A percentile compares a stretch with the other conserved stretches of the same genome.
Conservation (phyloP, 2,113 vertebrate genomes). For the Indicator maculatus region DNA sequence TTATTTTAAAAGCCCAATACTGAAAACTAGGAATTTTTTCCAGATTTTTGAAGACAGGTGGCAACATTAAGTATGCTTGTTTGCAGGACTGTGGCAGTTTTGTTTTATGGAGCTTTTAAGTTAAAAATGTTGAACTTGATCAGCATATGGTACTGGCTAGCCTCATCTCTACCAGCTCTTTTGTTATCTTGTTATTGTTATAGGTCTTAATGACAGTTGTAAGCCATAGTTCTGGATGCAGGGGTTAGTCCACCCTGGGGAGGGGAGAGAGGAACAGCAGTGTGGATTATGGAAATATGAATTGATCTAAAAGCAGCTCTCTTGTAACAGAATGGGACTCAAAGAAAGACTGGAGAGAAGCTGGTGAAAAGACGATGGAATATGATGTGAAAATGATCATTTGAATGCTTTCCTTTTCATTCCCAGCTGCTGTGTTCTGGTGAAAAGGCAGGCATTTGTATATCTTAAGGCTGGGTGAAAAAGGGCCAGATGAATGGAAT, state of each 20-base stretch:
- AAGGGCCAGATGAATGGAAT: slow-evolving; percentile 80
- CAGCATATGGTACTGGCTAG: slow-evolving; percentile 93
- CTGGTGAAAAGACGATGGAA: slow-evolving; percentile 85
- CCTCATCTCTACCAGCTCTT: slow-evolving; percentile 88
- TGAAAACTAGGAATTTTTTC: not conserved
- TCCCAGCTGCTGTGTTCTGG: slow-evolving; percentile 91
- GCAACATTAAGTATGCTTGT: slow-evolving; percentile 51
- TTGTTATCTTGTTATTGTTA: slow-evolving; percentile 97
- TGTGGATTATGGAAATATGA: slow-evolving; percentile 99
- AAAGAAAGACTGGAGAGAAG: slow-evolving; percentile 91
- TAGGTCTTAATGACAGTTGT: slow-evolving; percentile 96
- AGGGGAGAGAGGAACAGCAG: slow-evolving; percentile 86
- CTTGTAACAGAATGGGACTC: slow-evolving; percentile 88
- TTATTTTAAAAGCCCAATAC: not conserved
- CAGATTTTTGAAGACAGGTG: not conserved
- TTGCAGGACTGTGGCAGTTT: slow-evolving; percentile 79
- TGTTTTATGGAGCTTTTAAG: slow-evolving; percentile 78
- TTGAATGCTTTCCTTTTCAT: slow-evolving; percentile 90
- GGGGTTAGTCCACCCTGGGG: slow-evolving; percentile 96
- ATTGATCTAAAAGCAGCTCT: slow-evolving; percentile 89
- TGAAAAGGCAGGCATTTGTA: slow-evolving; percentile 90
- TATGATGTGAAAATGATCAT: slow-evolving; percentile 89
- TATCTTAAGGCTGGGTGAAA: slow-evolving; percentile 78
- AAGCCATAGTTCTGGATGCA: slow-evolving; percentile 91
- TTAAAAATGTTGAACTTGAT: slow-evolving; percentile 72